Conservation (phyloP, 2,113 vertebrate species). For the Tachycineta bicolor region DNA sequence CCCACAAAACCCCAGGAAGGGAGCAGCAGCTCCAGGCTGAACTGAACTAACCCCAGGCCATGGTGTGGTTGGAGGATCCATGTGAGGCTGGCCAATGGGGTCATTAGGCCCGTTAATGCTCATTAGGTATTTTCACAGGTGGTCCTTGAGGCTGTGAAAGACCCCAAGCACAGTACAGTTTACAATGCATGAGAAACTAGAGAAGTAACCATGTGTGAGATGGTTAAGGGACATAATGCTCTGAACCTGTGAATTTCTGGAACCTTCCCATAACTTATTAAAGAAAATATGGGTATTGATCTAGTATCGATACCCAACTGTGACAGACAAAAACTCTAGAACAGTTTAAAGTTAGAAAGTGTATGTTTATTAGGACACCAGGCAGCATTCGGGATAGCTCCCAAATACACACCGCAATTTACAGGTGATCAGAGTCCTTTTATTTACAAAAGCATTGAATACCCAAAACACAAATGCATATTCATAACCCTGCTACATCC, state of each 20-base stretch:
- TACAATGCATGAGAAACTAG: not conserved
- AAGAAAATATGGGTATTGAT: no score
- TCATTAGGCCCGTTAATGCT: not conserved
- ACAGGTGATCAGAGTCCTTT: no score
- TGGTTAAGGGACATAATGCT: not conserved
- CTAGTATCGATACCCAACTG: no score
- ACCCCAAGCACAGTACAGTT: no score
- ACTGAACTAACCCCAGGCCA: not conserved
- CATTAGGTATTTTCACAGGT: not conserved
- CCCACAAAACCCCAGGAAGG: not conserved
- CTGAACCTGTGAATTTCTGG: not conserved
- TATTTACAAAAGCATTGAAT: no score
- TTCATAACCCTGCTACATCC: no score
- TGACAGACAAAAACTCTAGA: no score
- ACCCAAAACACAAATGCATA: no score
- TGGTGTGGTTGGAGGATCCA: not conserved
- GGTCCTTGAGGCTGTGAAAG: not conserved
- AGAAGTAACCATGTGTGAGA: not conserved
- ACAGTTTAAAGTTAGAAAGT: no score
- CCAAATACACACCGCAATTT: no score
- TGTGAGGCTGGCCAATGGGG: not conserved
- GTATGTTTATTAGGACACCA: no score
- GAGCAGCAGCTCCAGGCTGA: not conserved
- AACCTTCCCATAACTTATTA: not conserved
- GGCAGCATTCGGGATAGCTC: no score